A percentile compares a stretch with the other conserved stretches of the same genome.
These are phyloP conservation scores for Neoascia interrupta DNA, from an alignment of 2,888 invertebrate genomes.

Conservation along the genomic window DNA sequence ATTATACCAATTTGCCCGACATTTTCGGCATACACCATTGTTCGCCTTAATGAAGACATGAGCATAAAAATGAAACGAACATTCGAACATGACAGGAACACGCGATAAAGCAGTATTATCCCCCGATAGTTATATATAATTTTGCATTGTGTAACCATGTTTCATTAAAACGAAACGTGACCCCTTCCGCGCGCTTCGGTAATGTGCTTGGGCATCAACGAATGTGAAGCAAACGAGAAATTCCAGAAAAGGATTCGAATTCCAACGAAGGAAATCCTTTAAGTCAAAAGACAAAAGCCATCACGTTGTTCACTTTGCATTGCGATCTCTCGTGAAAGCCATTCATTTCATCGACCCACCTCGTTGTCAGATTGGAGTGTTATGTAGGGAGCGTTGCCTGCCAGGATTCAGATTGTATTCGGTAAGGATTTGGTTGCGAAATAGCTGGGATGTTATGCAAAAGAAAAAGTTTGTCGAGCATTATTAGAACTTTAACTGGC, in stretches of 20 bases:
- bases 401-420: not conserved
- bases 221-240: not conserved
- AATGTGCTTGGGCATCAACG: no score
- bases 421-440: not conserved
- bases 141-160: no score
- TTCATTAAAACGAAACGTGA: no score
- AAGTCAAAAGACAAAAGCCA: not conserved
- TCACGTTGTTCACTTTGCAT: slow-evolving; percentile 10
- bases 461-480: no score
- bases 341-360: not conserved
- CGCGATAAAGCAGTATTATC: not conserved
- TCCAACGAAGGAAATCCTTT: not conserved
- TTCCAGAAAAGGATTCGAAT: not conserved
- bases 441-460: not conserved
- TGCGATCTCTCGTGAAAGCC: not conserved
- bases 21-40: slow-evolving; percentile 16
- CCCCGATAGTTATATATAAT: not conserved
- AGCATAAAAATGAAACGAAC: slow-evolving; percentile 25
- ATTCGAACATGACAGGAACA: not conserved
- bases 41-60: slow-evolving; percentile 44
- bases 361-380: not conserved
- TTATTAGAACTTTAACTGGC: no score
- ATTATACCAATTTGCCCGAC: slow-evolving; percentile 24
- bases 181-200: no score
- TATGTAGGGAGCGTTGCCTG: no score